Base-by-base conservation (phyloP, 2,888 invertebrate species). In the Polyploca ridens region DNA sequence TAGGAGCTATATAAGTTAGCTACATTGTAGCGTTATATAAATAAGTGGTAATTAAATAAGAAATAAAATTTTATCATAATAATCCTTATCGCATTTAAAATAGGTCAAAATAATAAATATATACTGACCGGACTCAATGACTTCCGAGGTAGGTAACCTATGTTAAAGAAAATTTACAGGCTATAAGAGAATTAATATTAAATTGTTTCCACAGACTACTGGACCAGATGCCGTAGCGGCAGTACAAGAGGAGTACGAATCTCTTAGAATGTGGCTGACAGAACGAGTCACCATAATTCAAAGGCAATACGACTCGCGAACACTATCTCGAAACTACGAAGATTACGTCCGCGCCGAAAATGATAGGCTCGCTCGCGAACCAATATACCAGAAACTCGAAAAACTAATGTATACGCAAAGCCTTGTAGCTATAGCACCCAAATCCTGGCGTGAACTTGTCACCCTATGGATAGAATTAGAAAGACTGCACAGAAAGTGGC, bases 371-470 rank as follows among this genome's bases (percentile, higher is more conserved):
- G 95, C 96, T 58, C 96, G 96, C 83, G 95, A 96, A 78, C 94
- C 95, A 63, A 91, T 96, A 54, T 98, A 97, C 88, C 96, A 96
- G 77, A 97, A 97, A 85, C 91, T 99, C 63, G 96, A 96, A 83
- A 96, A 96, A 81, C 95, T 98, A 67, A 96, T 97, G 75, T 97
- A 97, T 78, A 96, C 96, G 1, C 97, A 97, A 82, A 97, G 97
- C 81, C 95, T 97, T 79, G 96, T 98, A 69, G 97, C 97, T 75
- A 96, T 98, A 69, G 97, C 97, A 7, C 95, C 96, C 60, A 97
- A 97, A 74, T 96, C 97, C n/a, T 99, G 98, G 98, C 95, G 95
- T 64, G 97, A 97, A 77, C 95, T 98, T 16, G 96, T 97, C 76
- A 94, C 95, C 44, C 94, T 97, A 41, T 99, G 99, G 98, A 95